Conservation (phyloP, 2,888 invertebrate genomes). For the Diplazon laetatorius region DNA sequence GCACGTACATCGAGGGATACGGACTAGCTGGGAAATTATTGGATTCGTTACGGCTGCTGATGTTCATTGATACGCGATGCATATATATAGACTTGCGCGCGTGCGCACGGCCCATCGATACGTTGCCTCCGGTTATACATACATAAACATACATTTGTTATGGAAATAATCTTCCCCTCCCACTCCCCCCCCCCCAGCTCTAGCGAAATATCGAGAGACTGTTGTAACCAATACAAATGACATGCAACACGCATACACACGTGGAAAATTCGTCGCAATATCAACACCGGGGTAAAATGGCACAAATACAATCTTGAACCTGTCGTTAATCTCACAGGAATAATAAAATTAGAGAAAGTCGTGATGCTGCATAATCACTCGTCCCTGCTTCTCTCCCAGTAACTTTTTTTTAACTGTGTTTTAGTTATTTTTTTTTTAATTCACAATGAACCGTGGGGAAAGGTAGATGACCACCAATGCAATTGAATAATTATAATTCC, state of each 20-base stretch:
- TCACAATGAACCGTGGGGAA: not conserved
- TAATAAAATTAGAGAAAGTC: no score
- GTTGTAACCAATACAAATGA: slow-evolving; percentile 31
- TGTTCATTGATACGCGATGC: slow-evolving; percentile 54
- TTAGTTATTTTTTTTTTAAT: not conserved
- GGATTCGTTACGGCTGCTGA: slow-evolving; percentile 55
- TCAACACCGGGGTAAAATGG: not conserved
- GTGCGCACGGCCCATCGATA: slow-evolving; percentile 4
- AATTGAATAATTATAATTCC: slow-evolving; percentile 42
- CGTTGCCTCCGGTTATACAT: not conserved
- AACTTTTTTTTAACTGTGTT: no score
- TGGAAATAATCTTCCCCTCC: slow-evolving; percentile 45
- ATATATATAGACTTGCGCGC: not conserved
- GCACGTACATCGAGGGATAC: not conserved
- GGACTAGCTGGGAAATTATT: slow-evolving; percentile 41
- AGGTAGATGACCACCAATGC: not conserved
- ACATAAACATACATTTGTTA: slow-evolving; percentile 29
- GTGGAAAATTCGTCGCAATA: not conserved
- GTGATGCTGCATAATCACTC: no score
- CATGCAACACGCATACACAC: not conserved
- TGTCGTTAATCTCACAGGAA: no score
- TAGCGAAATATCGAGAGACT: slow-evolving; percentile 5
- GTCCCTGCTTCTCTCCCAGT: no score
- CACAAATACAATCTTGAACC: not conserved
- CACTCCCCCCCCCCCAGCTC: no score